Conservation (phyloP, 2,797 vertebrate genomes). For the Meriones psammophilus region DNA sequence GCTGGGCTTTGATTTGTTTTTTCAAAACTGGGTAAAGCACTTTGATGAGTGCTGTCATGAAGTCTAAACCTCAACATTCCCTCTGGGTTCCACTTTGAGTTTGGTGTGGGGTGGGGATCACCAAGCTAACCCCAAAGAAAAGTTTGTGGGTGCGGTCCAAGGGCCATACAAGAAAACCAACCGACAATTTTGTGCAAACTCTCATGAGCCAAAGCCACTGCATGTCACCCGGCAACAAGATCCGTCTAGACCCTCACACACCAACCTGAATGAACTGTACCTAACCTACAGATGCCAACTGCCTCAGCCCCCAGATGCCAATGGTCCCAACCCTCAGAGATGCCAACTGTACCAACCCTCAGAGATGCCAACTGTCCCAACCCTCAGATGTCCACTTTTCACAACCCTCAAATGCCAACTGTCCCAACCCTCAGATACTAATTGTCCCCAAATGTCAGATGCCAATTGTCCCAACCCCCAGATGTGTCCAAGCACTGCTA, state of each 20-base stretch:
- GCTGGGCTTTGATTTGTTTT: neutral
- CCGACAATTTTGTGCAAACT: constrained; percentile 75
- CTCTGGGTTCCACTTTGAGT: constrained; percentile 74
- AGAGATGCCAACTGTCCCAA: neutral
- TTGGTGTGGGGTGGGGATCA: constrained; percentile 75
- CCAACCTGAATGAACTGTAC: neutral
- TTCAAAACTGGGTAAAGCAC: constrained; percentile 53
- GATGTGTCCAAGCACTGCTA: constrained; percentile 38
- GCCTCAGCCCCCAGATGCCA: neutral
- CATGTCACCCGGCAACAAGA: constrained; percentile 71
- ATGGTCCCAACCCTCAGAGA: no score
- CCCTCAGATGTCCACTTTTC: neutral
- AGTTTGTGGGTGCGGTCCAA: constrained; percentile 69
- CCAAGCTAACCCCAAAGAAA: constrained; percentile 74
- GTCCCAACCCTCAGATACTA: neutral
- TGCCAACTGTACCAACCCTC: neutral
- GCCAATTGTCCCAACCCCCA: constrained; percentile 46
- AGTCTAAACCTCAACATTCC: constrained; percentile 71
- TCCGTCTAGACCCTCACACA: constrained; percentile 64
- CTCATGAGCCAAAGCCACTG: constrained; percentile 79
- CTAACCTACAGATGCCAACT: neutral
- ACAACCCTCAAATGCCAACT: neutral
- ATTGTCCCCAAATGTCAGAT: neutral
- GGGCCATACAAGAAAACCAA: constrained; percentile 77
- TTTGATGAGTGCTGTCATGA: constrained; percentile 74